phyloP scores from a whole-genome alignment of 2,888 invertebrate species.

The Caenorhabditis uteleia region DNA sequence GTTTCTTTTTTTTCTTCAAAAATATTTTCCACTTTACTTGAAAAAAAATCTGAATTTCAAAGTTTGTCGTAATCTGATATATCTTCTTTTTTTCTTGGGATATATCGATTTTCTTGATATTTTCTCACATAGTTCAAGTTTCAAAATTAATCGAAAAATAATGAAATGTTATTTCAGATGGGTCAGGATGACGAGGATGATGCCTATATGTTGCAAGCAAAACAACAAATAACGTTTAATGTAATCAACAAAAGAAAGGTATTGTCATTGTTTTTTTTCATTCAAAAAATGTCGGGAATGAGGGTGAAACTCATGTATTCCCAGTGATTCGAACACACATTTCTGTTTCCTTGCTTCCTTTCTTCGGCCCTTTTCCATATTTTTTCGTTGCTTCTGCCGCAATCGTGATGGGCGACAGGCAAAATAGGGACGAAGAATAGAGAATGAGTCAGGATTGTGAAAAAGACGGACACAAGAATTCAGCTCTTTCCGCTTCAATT shows the following conservation, averaged over 20 bases:
- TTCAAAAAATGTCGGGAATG: not conserved
- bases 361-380: too few species aligned
- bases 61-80: not conserved
- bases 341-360: too few species aligned
- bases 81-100: not conserved
- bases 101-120: slow-evolving; percentile 2
- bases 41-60: too few species aligned
- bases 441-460: not conserved
- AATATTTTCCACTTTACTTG: too few species aligned
- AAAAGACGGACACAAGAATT: not conserved
- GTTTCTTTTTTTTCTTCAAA: too few species aligned
- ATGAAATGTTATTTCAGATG: slow-evolving; percentile 21
- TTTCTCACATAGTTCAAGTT: slow-evolving; percentile 3
- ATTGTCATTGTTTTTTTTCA: too few species aligned
- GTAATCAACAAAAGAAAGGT: slow-evolving; percentile 57
- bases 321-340: not conserved
- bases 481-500: not conserved
- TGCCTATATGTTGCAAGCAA: slow-evolving; percentile 50
- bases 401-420: too few species aligned
- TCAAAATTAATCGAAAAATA: not conserved
- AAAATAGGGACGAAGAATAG: too few species aligned
- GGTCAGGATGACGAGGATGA: slow-evolving; percentile 49
- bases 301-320: not conserved
- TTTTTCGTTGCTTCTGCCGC: too few species aligned
- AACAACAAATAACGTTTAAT: slow-evolving; percentile 55